A percentile compares a stretch with the other conserved stretches of the same genome.
phyloP scores from a whole-genome alignment of 2,113 vertebrate species.

The Ellobius talpinus region DNA sequence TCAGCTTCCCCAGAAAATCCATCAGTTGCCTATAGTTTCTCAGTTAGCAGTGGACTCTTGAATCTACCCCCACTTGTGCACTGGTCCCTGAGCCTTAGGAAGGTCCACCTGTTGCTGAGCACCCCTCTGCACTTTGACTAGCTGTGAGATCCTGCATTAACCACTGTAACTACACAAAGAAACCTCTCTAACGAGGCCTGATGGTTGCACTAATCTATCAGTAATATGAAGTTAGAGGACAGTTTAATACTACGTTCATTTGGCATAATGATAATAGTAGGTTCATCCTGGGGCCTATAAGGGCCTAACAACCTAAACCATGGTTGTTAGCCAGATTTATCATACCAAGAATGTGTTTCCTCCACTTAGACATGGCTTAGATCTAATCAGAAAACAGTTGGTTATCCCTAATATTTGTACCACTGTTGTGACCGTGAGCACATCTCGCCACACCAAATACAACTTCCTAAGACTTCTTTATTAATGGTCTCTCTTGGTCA shows the following conservation, averaged over 20 bases:
- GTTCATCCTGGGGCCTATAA: neutral
- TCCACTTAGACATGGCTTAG: neutral
- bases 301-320: too few relatives aligned
- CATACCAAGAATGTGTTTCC: neutral
- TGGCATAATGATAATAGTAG: neutral
- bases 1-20: neutral
- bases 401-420: neutral
- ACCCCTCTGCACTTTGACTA: neutral
- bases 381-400: neutral
- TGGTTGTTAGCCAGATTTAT: neutral
- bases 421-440: neutral
- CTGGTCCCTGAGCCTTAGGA: neutral
- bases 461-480: constrained; percentile 1
- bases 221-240: neutral
- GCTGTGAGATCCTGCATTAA: neutral
- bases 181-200: neutral
- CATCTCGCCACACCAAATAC: neutral
- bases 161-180: neutral
- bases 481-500: constrained; percentile 48
- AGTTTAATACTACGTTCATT: neutral
- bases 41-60: neutral
- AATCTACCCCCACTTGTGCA: neutral
- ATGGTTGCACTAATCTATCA: neutral
- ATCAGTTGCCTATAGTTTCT: neutral
- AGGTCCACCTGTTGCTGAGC: neutral